These are phyloP conservation scores for Oncorhynchus gorbuscha DNA, from an alignment of 2,113 vertebrate species.

Conservation along the genomic window DNA sequence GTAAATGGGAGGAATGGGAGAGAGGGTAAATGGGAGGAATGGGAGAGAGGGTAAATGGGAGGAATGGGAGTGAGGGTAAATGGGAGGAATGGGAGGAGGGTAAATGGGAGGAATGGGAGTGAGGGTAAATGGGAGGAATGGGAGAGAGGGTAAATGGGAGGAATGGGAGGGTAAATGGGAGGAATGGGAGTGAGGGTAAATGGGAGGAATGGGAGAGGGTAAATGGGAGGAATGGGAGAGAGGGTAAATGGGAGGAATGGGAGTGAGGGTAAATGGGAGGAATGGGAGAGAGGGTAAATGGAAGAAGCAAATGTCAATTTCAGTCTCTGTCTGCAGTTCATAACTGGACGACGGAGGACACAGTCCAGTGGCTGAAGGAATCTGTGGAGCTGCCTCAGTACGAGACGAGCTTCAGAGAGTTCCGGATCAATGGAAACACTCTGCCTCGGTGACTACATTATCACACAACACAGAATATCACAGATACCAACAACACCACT, in stretches of 20 bases:
- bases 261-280: too few species aligned
- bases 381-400: conserved; percentile 98
- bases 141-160: too few species aligned
- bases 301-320: neutral
- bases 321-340: conserved; percentile 77
- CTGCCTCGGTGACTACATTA: conserved; percentile 84
- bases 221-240: neutral
- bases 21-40: too few species aligned
- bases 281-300: neutral
- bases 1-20: too few species aligned
- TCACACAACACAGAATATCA: neutral
- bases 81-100: neutral
- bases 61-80: neutral
- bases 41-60: too few species aligned
- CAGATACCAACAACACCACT: neutral
- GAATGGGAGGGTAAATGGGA: neutral
- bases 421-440: conserved; percentile 89
- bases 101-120: neutral
- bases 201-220: neutral
- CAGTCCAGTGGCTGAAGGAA: conserved; percentile 91
- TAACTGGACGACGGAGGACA: conserved; percentile 97
- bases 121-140: neutral
- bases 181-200: neutral
- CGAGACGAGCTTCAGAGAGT: conserved; percentile 92
- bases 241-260: neutral